Percentiles rank a stretch among this genome's conserved stretches.
These are phyloP conservation scores for Belgica antarctica DNA, from an alignment of 2,888 invertebrate genomes.

Conservation along the genomic window DNA sequence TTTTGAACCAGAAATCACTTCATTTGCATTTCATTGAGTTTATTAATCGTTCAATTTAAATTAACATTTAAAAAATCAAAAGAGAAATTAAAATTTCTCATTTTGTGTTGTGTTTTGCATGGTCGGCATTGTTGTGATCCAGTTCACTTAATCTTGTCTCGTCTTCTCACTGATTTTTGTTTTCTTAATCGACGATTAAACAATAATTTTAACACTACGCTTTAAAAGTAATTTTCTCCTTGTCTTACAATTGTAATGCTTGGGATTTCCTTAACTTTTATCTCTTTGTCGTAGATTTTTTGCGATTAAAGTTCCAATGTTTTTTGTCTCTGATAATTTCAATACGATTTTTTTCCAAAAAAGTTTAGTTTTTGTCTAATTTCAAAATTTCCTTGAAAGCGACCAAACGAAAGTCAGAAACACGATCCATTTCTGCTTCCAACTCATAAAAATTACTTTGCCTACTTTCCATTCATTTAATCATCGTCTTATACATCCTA, in stretches of 20 bases:
- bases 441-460: too few species aligned
- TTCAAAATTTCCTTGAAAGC: not conserved
- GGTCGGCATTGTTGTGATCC: not conserved
- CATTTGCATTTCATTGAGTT: constrained; percentile 3
- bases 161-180: not conserved
- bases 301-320: constrained; percentile 7
- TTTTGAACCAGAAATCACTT: too few species aligned
- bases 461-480: too few species aligned
- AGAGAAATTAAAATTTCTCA: not conserved
- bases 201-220: not conserved
- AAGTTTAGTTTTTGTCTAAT: not conserved
- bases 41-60: constrained; percentile 2
- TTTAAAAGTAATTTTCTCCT: constrained; percentile 8
- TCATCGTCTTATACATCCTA: not conserved
- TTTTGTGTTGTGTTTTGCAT: not conserved
- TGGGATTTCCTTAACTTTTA: not conserved
- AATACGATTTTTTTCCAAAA: not conserved
- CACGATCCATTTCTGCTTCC: too few species aligned
- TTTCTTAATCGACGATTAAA: too few species aligned
- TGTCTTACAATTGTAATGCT: not conserved
- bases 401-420: not conserved
- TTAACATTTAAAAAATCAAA: constrained; percentile 15
- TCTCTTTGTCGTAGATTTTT: not conserved
- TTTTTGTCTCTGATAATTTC: not conserved
- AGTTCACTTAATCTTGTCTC: not conserved